Evolutionary conservation across 2,888 invertebrate genomes (phyloP).

Genomic region (Drosophila anomalata): DNA sequence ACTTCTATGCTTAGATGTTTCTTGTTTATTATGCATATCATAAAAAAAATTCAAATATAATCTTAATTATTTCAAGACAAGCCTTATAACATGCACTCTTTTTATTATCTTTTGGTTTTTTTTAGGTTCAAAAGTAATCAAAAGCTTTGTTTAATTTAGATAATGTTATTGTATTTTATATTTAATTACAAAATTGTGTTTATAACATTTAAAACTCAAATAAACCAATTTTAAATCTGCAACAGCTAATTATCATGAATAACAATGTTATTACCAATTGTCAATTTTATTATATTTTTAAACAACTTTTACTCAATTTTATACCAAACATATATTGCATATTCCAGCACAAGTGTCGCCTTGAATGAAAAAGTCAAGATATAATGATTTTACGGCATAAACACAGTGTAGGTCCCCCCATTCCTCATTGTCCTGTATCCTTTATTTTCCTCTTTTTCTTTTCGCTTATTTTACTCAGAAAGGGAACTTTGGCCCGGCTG

Average conservation of each 20-base stretch:
- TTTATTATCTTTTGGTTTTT: neutral
- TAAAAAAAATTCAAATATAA: no score
- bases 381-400: neutral
- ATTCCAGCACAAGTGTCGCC: no score
- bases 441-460: conserved; percentile 20
- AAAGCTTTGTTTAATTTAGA: neutral
- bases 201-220: neutral
- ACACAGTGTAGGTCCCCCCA: conserved; percentile 1
- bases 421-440: conserved; percentile 21
- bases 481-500: conserved; percentile 54
- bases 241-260: no score
- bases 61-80: neutral
- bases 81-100: neutral
- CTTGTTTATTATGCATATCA: conserved; percentile 19
- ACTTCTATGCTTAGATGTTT: neutral
- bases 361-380: neutral
- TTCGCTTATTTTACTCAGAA: conserved; percentile 26
- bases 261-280: no score
- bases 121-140: neutral
- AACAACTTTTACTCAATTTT: no score
- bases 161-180: neutral
- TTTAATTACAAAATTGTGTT: neutral
- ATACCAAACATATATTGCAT: no score
- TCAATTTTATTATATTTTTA: no score
- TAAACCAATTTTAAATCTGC: neutral